Evolutionary conservation across 2,113 vertebrate species (phyloP).

Genomic region (Trachemys scripta): DNA sequence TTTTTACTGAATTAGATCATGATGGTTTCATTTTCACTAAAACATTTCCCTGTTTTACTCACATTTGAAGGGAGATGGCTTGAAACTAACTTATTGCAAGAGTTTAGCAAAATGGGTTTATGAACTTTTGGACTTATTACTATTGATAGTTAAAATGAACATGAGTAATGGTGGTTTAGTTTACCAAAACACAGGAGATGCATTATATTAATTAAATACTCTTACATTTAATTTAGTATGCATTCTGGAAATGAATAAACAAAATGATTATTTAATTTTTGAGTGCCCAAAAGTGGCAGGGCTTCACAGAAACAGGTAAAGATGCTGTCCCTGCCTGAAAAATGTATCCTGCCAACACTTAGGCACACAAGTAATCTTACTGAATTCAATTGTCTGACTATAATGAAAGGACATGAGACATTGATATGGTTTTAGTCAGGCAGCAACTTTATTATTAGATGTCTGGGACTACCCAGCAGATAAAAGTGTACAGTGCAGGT

Average conservation of each 20-base stretch:
- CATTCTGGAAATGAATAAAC: background rate
- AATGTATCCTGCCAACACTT: accelerated
- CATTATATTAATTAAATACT: background rate
- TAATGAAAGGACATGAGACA: too few species aligned
- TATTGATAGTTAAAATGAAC: background rate
- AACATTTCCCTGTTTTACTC: background rate
- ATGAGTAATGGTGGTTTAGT: background rate
- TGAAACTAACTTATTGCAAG: background rate
- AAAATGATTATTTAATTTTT: background rate
- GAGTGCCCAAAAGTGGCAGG: background rate
- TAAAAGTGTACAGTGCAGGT: too few species aligned
- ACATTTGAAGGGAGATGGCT: background rate
- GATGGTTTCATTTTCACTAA: conserved; percentile 17
- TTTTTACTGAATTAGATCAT: conserved; percentile 36
- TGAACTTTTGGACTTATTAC: background rate
- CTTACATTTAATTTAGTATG: background rate
- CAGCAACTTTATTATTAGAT: too few species aligned
- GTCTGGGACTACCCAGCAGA: too few species aligned
- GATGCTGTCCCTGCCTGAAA: background rate
- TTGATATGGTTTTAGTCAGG: too few species aligned
- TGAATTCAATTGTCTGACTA: background rate
- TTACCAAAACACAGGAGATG: background rate
- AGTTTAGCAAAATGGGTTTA: background rate
- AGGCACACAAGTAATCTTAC: background rate
- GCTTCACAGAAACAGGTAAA: background rate